Base-by-base conservation (phyloP, 2,888 invertebrate species). In the Metacarcinus magister region DNA sequence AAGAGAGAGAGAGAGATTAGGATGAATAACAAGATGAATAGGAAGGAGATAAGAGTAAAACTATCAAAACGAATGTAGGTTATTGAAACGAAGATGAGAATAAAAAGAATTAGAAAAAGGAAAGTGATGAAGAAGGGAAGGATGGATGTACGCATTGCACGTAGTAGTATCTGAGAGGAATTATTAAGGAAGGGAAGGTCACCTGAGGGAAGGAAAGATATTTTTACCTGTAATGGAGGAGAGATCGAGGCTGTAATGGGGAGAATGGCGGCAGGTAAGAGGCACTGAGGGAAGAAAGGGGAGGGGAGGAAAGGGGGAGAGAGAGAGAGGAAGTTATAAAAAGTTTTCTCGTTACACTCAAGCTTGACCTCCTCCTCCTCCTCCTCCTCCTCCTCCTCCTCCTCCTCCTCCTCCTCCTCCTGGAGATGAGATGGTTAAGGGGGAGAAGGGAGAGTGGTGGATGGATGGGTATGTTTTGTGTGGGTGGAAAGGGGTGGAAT, bases 351-450 rank as follows among this genome's bases (percentile, higher is more conserved):
- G 67, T 67, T 67, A 67, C n/a, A 67, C 19, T 67, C 5, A 67
- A 67, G 67, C 67, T 67, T 67, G n/a, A 67, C 67, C 67, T 67
- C 67, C 67, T 67, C 67, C 67, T 67, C 67, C 67, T 67, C 82
- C 82, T 82, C 82, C 82, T 82, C 82, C 82, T 82, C 82, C 32
- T 75, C 32, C 32, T 32, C 75, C 75, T 75, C 75, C 75, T 75
- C 75, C 75, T 75, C 75, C 48, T 48, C 60, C 19, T 19, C 60
- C 16, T 60, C 10, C 60, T 19, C 60, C 19, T 19, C 16, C 2
- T 23, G 32, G 32, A 82, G 67, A 32, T 13, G 82, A 82, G 82
- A 32, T n/a, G 82, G 28, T 32, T 7, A 32, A 7, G 82, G 10
- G 82, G 32, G 13, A 13, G 75, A 75, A 28, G 5, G 82, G 13